phyloP scores from a whole-genome alignment of 2,888 invertebrate genomes.

The Meta bourneti region DNA sequence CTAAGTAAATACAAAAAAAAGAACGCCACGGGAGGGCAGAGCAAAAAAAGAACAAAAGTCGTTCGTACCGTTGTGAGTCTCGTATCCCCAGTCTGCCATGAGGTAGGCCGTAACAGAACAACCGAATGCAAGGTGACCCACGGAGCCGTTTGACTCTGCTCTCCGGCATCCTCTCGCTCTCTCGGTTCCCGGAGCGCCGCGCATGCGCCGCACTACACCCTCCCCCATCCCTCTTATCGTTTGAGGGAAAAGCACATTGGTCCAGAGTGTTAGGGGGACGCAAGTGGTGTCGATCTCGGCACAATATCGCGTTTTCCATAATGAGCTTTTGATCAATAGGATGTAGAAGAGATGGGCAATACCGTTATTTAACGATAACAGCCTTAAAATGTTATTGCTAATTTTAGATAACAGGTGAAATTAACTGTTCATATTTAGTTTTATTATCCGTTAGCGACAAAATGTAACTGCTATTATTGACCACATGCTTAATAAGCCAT shows the following conservation, averaged over 20 bases:
- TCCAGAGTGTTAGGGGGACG: not conserved
- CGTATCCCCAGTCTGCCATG: constrained; percentile 66
- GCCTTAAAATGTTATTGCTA: no score
- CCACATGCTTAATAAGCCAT: no score
- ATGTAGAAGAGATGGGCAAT: no score
- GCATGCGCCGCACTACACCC: constrained; percentile 15
- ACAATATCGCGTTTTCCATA: no score
- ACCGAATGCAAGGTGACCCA: constrained; percentile 62
- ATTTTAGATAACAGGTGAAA: no score
- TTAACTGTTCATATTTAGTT: no score
- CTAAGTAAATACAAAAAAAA: not conserved
- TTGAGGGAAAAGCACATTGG: not conserved
- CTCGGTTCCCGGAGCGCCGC: constrained; percentile 23
- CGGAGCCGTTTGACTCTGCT: constrained; percentile 27
- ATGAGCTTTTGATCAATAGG: no score
- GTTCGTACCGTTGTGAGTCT: constrained; percentile 54
- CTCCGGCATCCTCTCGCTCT: constrained; percentile 43
- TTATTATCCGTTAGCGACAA: no score
- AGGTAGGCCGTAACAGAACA: not conserved
- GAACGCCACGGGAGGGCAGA: not conserved
- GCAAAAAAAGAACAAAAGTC: not conserved
- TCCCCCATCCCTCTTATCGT: not conserved
- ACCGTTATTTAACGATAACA: no score
- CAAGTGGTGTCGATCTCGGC: not conserved
- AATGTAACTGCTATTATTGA: no score